phyloP scores from a whole-genome alignment of 2,113 vertebrate genomes.

The Lasiurus borealis region DNA sequence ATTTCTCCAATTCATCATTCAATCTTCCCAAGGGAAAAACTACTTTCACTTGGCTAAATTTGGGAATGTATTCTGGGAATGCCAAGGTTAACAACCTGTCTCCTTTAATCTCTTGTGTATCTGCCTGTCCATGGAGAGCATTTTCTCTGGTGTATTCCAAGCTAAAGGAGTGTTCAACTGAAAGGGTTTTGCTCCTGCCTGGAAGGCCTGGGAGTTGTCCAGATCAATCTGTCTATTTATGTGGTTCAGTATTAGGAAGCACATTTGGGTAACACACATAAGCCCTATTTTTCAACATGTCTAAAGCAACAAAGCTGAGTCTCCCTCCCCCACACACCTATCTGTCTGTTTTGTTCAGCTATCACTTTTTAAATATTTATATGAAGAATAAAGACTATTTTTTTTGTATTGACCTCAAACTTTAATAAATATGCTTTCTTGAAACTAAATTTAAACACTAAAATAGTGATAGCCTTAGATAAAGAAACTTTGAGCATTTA shows the following conservation, averaged over 20 bases:
- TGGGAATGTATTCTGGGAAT: not conserved
- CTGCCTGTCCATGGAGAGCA: not conserved
- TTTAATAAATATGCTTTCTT: not conserved
- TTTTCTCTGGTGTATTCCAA: not conserved
- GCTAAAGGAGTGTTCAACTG: not conserved
- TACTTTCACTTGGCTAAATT: not conserved
- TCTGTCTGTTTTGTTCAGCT: not conserved
- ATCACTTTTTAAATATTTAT: not conserved
- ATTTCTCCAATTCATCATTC: not conserved
- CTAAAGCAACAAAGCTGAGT: not conserved
- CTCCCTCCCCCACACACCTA: not conserved
- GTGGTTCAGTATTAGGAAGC: not conserved
- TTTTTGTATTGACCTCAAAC: not conserved
- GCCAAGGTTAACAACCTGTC: not conserved
- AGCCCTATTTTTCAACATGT: not conserved
- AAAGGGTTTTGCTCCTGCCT: not conserved
- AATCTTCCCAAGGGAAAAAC: not conserved
- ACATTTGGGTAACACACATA: not conserved
- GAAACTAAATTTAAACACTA: not conserved
- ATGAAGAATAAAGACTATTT: not conserved
- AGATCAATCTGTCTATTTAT: not conserved
- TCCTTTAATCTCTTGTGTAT: not conserved
- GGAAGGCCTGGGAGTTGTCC: not conserved
- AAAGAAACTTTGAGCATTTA: not conserved
- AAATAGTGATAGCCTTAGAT: not conserved